Conservation (phyloP, 2,113 vertebrate species). For the Desmodus rotundus region DNA sequence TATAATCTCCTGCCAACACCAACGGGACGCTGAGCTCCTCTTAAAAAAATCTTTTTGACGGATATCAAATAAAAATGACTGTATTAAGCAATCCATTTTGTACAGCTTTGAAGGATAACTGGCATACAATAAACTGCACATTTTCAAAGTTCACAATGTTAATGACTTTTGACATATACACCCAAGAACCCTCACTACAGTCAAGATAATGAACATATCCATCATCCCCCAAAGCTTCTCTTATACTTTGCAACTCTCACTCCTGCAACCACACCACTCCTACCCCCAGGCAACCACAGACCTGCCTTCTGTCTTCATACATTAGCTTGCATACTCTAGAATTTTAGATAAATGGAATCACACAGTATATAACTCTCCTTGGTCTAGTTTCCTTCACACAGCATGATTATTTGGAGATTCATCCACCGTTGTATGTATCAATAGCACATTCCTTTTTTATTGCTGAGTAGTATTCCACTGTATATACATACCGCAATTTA, state of each 20-base stretch:
- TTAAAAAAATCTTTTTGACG: neutral
- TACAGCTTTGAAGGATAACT: conserved; percentile 30
- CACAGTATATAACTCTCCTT: neutral
- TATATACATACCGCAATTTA: neutral
- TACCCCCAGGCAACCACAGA: neutral
- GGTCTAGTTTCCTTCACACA: neutral
- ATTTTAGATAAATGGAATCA: neutral
- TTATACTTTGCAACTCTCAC: neutral
- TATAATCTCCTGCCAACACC: neutral
- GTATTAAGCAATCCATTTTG: neutral
- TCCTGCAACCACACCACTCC: neutral
- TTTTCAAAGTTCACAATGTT: conserved; percentile 37
- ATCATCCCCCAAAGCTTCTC: neutral
- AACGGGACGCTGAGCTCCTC: neutral
- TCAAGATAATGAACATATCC: conserved; percentile 27
- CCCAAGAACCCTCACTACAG: neutral
- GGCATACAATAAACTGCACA: neutral
- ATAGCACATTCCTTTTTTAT: neutral
- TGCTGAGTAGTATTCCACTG: neutral
- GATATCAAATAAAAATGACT: conserved; percentile 35
- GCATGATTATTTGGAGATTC: neutral
- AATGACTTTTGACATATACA: conserved; percentile 53
- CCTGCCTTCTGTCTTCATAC: conserved; percentile 10
- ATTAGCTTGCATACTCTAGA: neutral
- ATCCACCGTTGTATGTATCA: neutral